These are phyloP conservation scores for Cordilura impudica DNA, from an alignment of 2,888 invertebrate genomes.

Conservation along the genomic window DNA sequence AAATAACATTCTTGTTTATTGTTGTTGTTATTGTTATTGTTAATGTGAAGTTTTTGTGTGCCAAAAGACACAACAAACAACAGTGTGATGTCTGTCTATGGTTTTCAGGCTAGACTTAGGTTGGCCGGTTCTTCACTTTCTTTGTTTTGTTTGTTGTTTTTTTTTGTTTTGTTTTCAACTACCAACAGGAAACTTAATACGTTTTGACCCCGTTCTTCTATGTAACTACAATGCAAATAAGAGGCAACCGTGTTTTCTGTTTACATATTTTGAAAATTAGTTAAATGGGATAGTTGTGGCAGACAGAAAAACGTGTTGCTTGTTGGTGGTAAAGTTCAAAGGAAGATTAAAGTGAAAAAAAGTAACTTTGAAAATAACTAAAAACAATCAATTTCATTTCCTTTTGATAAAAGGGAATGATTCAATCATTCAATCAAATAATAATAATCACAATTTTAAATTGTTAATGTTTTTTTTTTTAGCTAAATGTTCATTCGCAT, in stretches of 20 bases:
- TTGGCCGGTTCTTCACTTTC: constrained; percentile 57
- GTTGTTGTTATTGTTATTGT: background rate
- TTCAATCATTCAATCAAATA: constrained; percentile 43
- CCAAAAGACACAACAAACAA: constrained; percentile 28
- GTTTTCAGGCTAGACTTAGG: constrained; percentile 52
- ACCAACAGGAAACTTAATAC: constrained; percentile 58
- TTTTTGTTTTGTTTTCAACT: constrained; percentile 5
- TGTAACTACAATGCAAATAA: background rate
- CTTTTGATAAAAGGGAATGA: constrained; percentile 32
- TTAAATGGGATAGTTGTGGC: background rate
- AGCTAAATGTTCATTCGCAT: constrained; percentile 54
- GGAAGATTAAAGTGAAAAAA: background rate
- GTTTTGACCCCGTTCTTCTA: constrained; percentile 56
- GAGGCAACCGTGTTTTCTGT: background rate
- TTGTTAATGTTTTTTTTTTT: constrained; percentile 7
- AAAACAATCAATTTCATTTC: constrained; percentile 19
- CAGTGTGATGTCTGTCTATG: constrained; percentile 2
- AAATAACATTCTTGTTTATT: constrained; percentile 4
- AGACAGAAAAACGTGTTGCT: background rate
- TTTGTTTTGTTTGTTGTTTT: constrained; percentile 23
- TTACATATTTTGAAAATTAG: too few relatives aligned
- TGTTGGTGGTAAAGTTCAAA: background rate
- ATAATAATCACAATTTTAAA: constrained; percentile 34
- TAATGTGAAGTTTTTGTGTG: constrained; percentile 8
- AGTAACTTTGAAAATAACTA: background rate